Percentiles rank a stretch among this genome's conserved stretches.
phyloP scores from a whole-genome alignment of 2,888 invertebrate species.

The Xestia rhomboidea region DNA sequence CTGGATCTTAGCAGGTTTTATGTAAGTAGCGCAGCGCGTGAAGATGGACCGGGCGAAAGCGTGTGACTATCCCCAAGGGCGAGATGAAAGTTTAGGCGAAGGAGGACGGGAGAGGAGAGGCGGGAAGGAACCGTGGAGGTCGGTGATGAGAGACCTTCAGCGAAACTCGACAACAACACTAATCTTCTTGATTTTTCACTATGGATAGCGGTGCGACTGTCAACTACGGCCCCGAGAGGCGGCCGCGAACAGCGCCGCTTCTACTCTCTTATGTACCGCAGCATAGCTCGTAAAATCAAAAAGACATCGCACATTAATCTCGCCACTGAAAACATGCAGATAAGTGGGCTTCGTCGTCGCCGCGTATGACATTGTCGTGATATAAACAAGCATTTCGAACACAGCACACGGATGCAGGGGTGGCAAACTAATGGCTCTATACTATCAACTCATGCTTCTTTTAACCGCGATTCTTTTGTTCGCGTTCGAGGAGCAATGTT shows the following conservation, averaged over 20 bases:
- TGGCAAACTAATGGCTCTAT: slow-evolving; percentile 85
- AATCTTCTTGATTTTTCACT: slow-evolving; percentile 87
- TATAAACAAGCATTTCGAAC: slow-evolving; percentile 83
- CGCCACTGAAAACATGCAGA: slow-evolving; percentile 87
- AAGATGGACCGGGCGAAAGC: slow-evolving; percentile 88
- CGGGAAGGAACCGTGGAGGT: slow-evolving; percentile 68
- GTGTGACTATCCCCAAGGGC: slow-evolving; percentile 87
- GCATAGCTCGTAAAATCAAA: slow-evolving; percentile 86
- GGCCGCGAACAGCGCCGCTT: slow-evolving; percentile 73
- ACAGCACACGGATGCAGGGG: slow-evolving; percentile 87
- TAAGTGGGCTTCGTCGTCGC: slow-evolving; percentile 79
- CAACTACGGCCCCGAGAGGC: slow-evolving; percentile 71
- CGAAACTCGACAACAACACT: slow-evolving; percentile 85
- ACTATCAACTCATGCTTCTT: slow-evolving; percentile 82
- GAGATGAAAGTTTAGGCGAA: slow-evolving; percentile 77
- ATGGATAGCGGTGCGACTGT: slow-evolving; percentile 86
- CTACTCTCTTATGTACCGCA: slow-evolving; percentile 77
- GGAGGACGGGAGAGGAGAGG: slow-evolving; percentile 69
- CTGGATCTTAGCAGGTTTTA: slow-evolving; percentile 81
- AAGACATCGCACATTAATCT: slow-evolving; percentile 89
- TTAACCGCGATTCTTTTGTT: slow-evolving; percentile 73
- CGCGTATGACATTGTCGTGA: slow-evolving; percentile 69
- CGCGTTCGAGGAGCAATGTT: slow-evolving; percentile 73
- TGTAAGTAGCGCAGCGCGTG: slow-evolving; percentile 89
- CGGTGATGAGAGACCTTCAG: slow-evolving; percentile 90